Percentiles rank a stretch among this genome's conserved stretches.
Evolutionary conservation across 1,140 invertebrate species (phyloP).

Genomic region (Cydia splendana): DNA sequence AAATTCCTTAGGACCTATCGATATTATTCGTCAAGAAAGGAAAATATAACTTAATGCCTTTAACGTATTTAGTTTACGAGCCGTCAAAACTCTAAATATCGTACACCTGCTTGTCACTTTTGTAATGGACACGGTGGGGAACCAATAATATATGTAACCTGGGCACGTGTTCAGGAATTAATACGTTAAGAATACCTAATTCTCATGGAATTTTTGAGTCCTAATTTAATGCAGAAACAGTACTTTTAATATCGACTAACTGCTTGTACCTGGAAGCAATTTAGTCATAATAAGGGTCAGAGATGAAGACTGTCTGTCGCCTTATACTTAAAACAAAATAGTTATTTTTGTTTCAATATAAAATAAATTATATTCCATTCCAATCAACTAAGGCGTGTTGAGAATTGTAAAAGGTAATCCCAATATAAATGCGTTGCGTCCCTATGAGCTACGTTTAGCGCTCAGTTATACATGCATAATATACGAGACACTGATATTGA

Average conservation of each 20-base stretch:
- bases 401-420: too few relatives aligned
- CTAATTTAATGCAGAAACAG: not conserved
- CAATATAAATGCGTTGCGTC: too few relatives aligned
- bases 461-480: too few relatives aligned
- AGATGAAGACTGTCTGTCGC: not conserved
- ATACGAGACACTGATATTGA: too few relatives aligned
- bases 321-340: not conserved
- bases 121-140: constrained; percentile 2
- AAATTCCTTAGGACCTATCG: not conserved
- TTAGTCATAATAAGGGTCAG: not conserved
- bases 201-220: not conserved
- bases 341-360: too few relatives aligned
- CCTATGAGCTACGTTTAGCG: too few relatives aligned
- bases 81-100: not conserved
- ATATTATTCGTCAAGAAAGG: too few relatives aligned
- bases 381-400: too few relatives aligned
- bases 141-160: constrained; percentile 9
- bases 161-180: not conserved
- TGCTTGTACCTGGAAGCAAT: not conserved
- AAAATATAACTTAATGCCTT: not conserved
- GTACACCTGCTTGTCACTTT: constrained; percentile 16
- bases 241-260: not conserved
- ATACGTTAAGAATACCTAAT: not conserved
- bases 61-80: not conserved
- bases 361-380: too few relatives aligned